Conservation (phyloP, 1,140 invertebrate genomes). For the Aphidius gifuensis region DNA sequence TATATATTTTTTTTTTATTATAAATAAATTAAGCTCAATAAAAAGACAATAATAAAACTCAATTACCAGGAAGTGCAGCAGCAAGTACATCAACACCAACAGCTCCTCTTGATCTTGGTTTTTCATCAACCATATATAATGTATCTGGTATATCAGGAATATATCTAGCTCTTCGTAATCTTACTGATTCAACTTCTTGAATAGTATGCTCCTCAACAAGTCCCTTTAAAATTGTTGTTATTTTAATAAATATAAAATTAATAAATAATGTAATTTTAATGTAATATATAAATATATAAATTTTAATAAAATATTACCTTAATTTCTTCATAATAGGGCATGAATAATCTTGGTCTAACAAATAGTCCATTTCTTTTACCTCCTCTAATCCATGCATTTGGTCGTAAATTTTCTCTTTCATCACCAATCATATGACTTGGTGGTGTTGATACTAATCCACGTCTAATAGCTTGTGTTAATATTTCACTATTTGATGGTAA, state of each 20-base stretch:
- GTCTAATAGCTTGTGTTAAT: conserved; percentile 72
- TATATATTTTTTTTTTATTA: conserved; percentile 12
- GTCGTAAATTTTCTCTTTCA: conserved; percentile 65
- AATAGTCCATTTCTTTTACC: conserved; percentile 77
- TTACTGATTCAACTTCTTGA: conserved; percentile 73
- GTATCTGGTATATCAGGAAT: conserved; percentile 85
- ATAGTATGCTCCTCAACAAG: conserved; percentile 81
- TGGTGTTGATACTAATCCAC: conserved; percentile 81
- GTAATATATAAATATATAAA: neutral
- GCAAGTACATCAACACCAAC: conserved; percentile 63
- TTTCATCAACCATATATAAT: conserved; percentile 86
- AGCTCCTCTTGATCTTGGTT: conserved; percentile 59
- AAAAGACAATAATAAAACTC: conserved; percentile 12
- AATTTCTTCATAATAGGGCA: conserved; percentile 91
- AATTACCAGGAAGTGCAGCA: conserved; percentile 58
- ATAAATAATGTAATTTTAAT: no score
- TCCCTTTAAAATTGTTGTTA: conserved; percentile 50
- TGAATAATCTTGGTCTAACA: conserved; percentile 83
- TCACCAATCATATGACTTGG: conserved; percentile 84
- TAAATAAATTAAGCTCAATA: neutral
- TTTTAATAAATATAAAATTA: conserved; percentile 11
- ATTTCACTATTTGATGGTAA: conserved; percentile 82
- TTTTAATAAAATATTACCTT: conserved; percentile 60
- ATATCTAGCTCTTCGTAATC: conserved; percentile 67
- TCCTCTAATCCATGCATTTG: conserved; percentile 84